Conservation (phyloP, 2,888 invertebrate species). For the Dorcus parallelipipedus region DNA sequence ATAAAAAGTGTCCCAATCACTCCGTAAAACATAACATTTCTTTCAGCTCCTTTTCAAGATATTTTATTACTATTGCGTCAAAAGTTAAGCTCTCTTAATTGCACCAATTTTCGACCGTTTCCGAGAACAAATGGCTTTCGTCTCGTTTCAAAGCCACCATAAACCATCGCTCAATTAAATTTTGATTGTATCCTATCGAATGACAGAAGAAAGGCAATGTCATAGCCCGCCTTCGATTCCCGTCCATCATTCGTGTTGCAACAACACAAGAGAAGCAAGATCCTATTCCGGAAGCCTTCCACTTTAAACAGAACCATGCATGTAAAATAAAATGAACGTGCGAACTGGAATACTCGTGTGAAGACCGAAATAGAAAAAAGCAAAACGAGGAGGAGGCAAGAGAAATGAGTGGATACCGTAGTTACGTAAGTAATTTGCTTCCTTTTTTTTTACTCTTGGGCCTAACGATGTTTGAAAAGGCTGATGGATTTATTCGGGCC, state of each 20-base stretch:
- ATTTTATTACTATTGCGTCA: too few species aligned
- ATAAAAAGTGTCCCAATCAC: too few species aligned
- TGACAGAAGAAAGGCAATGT: neutral
- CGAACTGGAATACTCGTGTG: slow-evolving; percentile 4
- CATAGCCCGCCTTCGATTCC: too few species aligned
- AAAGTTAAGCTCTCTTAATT: too few species aligned
- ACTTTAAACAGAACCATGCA: slow-evolving; percentile 1
- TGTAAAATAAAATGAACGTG: slow-evolving; percentile 16
- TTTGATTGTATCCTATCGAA: slow-evolving; percentile 5
- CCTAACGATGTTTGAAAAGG: neutral
- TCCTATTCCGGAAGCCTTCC: neutral
- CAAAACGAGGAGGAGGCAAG: neutral
- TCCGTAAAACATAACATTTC: too few species aligned
- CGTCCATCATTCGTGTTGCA: too few species aligned
- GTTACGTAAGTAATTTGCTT: slow-evolving; percentile 32
- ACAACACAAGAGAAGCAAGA: too few species aligned
- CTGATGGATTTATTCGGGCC: neutral
- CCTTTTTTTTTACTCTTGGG: neutral
- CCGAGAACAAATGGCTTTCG: slow-evolving; percentile 9
- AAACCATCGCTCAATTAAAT: slow-evolving; percentile 10
- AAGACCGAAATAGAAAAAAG: too few species aligned
- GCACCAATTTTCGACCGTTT: neutral
- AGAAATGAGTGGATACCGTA: slow-evolving; percentile 34
- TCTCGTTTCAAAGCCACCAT: slow-evolving; percentile 6
- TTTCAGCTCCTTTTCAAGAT: too few species aligned